Evolutionary conservation across 2,888 invertebrate species (phyloP).

Genomic region (Callinectes sapidus): DNA sequence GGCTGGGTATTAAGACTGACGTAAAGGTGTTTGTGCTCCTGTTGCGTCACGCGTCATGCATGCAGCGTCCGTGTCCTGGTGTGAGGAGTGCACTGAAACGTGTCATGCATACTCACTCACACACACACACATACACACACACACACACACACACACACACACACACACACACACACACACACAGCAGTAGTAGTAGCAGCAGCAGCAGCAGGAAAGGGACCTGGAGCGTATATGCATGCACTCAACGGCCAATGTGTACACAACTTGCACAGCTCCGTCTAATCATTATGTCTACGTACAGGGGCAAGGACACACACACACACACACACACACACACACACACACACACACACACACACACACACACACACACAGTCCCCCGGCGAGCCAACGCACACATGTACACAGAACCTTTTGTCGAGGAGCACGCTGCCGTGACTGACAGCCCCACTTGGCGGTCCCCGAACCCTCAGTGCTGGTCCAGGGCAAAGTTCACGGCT

Average conservation of each 20-base stretch:
- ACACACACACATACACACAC: neutral
- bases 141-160: neutral
- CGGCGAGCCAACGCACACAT: slow-evolving; percentile 4
- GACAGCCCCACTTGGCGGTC: slow-evolving; percentile 36
- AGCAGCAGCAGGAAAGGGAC: neutral
- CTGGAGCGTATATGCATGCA: neutral
- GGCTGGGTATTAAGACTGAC: neutral
- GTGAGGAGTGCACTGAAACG: neutral
- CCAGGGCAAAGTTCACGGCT: slow-evolving; percentile 39
- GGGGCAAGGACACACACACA: slow-evolving; percentile 8
- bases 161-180: neutral
- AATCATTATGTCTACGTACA: neutral
- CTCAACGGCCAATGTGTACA: neutral
- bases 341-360: neutral
- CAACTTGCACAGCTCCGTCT: neutral
- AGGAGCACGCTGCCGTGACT: neutral
- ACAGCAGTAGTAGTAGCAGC: too few species aligned
- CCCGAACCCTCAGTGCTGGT: slow-evolving; percentile 24
- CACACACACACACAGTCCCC: slow-evolving; percentile 38
- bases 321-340: neutral
- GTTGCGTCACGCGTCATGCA: neutral
- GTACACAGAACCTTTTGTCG: slow-evolving; percentile 22
- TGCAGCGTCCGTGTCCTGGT: neutral
- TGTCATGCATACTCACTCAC: neutral
- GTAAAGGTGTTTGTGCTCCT: neutral